phyloP scores from a whole-genome alignment of 1,140 invertebrate species.

The Latrodectus geometricus region DNA sequence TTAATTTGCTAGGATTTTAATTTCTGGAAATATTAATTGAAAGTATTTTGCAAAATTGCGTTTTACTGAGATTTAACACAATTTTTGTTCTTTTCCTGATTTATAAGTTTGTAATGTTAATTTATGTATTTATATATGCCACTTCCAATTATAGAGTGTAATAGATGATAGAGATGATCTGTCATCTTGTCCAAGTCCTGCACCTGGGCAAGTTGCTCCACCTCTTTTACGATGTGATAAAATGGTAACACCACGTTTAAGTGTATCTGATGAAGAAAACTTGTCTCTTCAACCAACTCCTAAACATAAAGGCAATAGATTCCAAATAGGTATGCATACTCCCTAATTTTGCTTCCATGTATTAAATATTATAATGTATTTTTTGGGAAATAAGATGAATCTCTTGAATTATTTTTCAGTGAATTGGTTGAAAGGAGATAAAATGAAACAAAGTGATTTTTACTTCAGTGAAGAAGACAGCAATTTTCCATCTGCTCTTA shows the following conservation, averaged over 20 bases:
- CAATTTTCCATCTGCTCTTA: slow-evolving; percentile 41
- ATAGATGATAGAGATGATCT: slow-evolving; percentile 65
- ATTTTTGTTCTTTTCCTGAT: neutral
- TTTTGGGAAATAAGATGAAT: neutral
- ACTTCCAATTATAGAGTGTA: slow-evolving; percentile 64
- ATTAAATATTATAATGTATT: no score
- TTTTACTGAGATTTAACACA: neutral
- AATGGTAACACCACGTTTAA: slow-evolving; percentile 65
- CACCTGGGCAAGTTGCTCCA: slow-evolving; percentile 66
- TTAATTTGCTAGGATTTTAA: no score
- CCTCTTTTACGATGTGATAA: slow-evolving; percentile 65
- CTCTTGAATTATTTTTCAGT: slow-evolving; percentile 26
- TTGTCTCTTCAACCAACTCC: slow-evolving; percentile 57
- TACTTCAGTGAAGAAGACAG: slow-evolving; percentile 64
- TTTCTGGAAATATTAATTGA: no score
- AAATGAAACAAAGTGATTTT: slow-evolving; percentile 61
- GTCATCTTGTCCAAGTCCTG: slow-evolving; percentile 63
- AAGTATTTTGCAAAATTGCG: no score
- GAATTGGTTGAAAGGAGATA: slow-evolving; percentile 73
- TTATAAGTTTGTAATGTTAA: neutral
- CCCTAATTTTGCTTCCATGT: no score
- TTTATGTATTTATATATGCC: neutral
- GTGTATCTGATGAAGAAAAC: slow-evolving; percentile 66
- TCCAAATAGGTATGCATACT: slow-evolving; percentile 62
- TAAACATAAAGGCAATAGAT: slow-evolving; percentile 62